Evolutionary conservation across 2,888 invertebrate genomes (phyloP), one percentile per base, ranked within the genome.

Genomic region (Apamea epomidion): DNA sequence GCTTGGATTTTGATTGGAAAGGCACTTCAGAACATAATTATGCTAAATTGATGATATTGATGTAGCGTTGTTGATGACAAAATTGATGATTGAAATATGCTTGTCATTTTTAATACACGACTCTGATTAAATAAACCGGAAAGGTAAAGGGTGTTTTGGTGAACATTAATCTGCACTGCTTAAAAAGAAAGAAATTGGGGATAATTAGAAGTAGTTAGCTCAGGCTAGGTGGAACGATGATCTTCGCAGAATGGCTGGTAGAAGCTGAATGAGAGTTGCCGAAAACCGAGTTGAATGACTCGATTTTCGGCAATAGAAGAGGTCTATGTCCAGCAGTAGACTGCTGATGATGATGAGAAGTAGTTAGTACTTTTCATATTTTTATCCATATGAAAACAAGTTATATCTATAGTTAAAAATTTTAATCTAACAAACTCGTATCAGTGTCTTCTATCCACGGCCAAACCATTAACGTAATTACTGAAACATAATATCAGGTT

Each of bases 391-490:
- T 51, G 3, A 37, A 74, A 42, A 54, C 29, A 42, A 54, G 25
- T 18, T 16, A 48, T 21, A 37, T 48, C 0, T 18, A 48, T 42
- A 2, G 10, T 29, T 78, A 25, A 25, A 29, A 18, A 51, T 42
- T 29, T 8, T 21, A 21, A 64, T 65, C n/a, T 51, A 70, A 65
- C 58, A 18, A n/a, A 65, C 58, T 42, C 10, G 5, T 67, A 67
- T 54, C 70, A 54, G 0, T 60, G 18, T 48, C 7, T 32, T 48
- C 7, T 32, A 32, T 64, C 42, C 32, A 58, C 62, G 25, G 37
- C 8, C 16, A 42, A 45, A 60, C 71, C 71, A 83, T 72, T 85
- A 81, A 42, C 64, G 64, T 75, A 85, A 75, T 85, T 85, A 32
- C 51, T 80, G 5, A 74, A 74, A 74, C 51, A 51, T 74, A 85